Conservation (phyloP, 2,797 vertebrate genomes). For the Antennarius maculatus region DNA sequence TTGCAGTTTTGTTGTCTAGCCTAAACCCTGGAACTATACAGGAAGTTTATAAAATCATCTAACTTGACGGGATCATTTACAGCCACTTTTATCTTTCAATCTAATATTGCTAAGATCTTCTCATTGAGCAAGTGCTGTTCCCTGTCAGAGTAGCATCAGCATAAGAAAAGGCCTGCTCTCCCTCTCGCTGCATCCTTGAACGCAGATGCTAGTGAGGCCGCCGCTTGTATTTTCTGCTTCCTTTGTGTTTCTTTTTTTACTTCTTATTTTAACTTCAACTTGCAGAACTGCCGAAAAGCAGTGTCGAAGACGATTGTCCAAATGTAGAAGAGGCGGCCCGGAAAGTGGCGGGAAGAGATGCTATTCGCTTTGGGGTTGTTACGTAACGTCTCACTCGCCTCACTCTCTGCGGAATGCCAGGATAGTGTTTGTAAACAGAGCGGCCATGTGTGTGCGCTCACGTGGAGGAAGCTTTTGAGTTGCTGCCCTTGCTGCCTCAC, state of each 20-base stretch:
- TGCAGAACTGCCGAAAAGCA: slow-evolving; percentile 18
- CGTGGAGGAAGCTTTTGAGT: slow-evolving; percentile 77
- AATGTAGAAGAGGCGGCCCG: slow-evolving; percentile 42
- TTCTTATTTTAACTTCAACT: slow-evolving; percentile 4
- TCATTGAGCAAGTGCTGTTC: slow-evolving; percentile 1
- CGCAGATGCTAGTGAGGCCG: slow-evolving; percentile 6
- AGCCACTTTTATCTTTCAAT: slow-evolving; percentile 7
- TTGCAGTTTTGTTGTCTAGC: not conserved
- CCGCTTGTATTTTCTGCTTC: slow-evolving; percentile 5
- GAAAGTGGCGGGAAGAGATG: slow-evolving; percentile 63
- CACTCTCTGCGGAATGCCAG: slow-evolving; percentile 79
- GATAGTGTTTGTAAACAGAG: slow-evolving; percentile 91
- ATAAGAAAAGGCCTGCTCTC: slow-evolving; percentile 28
- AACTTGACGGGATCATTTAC: not conserved
- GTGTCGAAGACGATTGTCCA: slow-evolving; percentile 56
- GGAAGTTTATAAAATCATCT: not conserved
- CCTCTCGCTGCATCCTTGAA: slow-evolving; percentile 9
- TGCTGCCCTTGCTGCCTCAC: slow-evolving; percentile 72
- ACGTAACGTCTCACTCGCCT: slow-evolving; percentile 76
- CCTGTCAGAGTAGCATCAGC: slow-evolving; percentile 17
- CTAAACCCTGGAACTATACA: not conserved
- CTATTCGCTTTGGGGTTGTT: slow-evolving; percentile 72
- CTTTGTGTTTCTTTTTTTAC: slow-evolving; percentile 4
- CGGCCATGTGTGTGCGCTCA: slow-evolving; percentile 84
- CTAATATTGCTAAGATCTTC: slow-evolving; percentile 5